A percentile compares a stretch with the other conserved stretches of the same genome.
These are phyloP conservation scores for Cossypha dichroa DNA, from an alignment of 2,797 vertebrate genomes.

Conservation along the genomic window DNA sequence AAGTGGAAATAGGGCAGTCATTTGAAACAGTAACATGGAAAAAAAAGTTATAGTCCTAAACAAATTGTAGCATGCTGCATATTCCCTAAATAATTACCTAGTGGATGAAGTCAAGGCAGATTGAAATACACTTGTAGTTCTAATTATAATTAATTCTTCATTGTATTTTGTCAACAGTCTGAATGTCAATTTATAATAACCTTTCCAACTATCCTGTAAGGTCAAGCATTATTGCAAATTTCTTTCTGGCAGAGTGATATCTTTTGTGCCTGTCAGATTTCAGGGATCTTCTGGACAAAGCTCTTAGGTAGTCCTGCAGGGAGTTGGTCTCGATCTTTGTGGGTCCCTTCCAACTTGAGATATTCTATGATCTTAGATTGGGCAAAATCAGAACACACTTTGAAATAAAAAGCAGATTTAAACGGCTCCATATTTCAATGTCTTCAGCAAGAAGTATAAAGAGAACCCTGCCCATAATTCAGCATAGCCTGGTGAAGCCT, in stretches of 20 bases:
- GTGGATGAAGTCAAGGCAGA: background rate
- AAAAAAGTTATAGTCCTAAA: background rate
- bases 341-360: background rate
- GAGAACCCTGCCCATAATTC: background rate
- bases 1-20: background rate
- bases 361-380: background rate
- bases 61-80: background rate
- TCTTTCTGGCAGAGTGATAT: background rate
- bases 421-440: background rate
- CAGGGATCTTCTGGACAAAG: background rate
- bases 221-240: background rate
- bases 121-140: background rate
- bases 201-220: background rate
- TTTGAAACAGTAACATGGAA: background rate
- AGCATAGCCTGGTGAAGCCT: background rate
- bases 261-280: background rate
- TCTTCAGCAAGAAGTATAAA: background rate
- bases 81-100: background rate
- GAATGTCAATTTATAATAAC: background rate
- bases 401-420: background rate
- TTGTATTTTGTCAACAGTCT: background rate
- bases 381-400: background rate
- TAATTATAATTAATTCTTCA: background rate
- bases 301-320: background rate
- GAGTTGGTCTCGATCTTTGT: background rate